Conservation (phyloP, 2,888 invertebrate genomes). For the Bruchidius siliquastri region DNA sequence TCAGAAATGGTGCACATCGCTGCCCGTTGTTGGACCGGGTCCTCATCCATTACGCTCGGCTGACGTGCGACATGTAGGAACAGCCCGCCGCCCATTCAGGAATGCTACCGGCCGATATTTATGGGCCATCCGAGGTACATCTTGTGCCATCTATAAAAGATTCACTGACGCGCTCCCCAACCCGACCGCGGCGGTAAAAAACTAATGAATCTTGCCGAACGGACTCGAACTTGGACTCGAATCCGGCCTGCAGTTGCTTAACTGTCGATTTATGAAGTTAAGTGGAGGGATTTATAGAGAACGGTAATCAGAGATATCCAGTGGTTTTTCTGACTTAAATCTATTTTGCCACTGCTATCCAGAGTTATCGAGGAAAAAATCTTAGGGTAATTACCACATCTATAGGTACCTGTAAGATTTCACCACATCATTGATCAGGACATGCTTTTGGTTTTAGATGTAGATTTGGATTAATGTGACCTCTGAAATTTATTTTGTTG, state of each 20-base stretch:
- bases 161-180: constrained; percentile 32
- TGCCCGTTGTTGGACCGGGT: constrained; percentile 22
- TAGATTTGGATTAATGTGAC: too few species aligned
- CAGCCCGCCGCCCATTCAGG: constrained; percentile 42
- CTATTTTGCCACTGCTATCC: too few species aligned
- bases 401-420: too few species aligned
- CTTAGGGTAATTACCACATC: too few species aligned
- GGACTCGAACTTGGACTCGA: constrained; percentile 4
- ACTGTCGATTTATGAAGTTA: background rate
- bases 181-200: constrained; percentile 15
- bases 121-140: constrained; percentile 40
- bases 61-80: constrained; percentile 43
- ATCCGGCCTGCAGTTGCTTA: background rate
- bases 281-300: background rate
- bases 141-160: constrained; percentile 38
- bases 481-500: too few species aligned
- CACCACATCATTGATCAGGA: too few species aligned
- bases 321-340: too few species aligned
- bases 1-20: background rate
- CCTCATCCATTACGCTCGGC: constrained; percentile 41
- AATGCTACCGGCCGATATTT: constrained; percentile 44
- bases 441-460: too few species aligned
- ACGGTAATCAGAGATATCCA: too few species aligned
- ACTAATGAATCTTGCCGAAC: constrained; percentile 28
- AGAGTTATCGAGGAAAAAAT: too few species aligned